Evolutionary conservation across 2,888 invertebrate species (phyloP), one percentile per base, ranked within the genome.

Genomic region (Thecophora atra): DNA sequence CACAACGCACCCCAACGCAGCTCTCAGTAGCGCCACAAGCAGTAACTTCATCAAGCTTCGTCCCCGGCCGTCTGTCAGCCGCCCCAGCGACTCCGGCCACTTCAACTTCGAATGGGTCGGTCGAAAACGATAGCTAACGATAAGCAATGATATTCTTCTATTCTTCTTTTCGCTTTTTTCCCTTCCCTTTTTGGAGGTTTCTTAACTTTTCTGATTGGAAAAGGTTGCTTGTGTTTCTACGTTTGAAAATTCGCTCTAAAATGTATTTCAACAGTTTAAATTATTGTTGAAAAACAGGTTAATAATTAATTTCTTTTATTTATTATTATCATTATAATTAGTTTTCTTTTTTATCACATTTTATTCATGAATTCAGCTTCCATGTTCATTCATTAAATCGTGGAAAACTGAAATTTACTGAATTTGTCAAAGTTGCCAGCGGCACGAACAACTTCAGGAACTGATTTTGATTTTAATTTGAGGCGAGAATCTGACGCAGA

Each of bases 391-490:
- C 21, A 4, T 19, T 19, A 11, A 28, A 21, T 5, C 1, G 19
- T 11, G 13, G 7, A 19, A 8, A 0, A 21, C 24, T 56, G 8
- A 19, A 13, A 19, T 1, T 19, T 6, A 24, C 13, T 24, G 0
- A 56, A 56, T 13, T 56, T 56, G 56, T 24, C 56, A 56, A 24
- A n/a, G 24, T 56, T 56, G 56, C 56, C 56, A 56, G 19, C 11
- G 42, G 42, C 62, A 62, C 19, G 62, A 37, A 37, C 37, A 37
- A 37, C 37, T 37, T 37, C 11, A 1, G 37, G 37, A 37, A 37
- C 6, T 11, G n/a, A 58, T 28, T n/a, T 28, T 28, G 6, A 24
- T 28, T 26, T 28, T 58, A 26, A 28, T 7, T 58, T 13, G 58
- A 17, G 7, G 28, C 37, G 52, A 6, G 52, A n/a, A 24, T 63